Conservation (phyloP, 2,888 invertebrate genomes). For the Stenodera caucasica region DNA sequence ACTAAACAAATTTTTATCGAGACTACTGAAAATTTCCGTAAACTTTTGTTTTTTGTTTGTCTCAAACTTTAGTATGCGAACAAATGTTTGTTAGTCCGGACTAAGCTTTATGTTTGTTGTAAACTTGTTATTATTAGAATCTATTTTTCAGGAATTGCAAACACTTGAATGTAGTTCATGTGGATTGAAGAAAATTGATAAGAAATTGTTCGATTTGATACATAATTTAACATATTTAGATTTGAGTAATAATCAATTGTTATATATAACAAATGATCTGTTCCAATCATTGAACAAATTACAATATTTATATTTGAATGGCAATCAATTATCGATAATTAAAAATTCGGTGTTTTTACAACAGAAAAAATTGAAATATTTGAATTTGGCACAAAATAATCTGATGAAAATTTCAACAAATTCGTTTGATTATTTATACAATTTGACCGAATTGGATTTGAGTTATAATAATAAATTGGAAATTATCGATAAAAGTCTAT, state of each 20-base stretch:
- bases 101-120: no score
- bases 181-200: conserved; percentile 65
- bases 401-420: conserved; percentile 69
- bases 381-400: conserved; percentile 70
- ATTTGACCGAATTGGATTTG: conserved; percentile 70
- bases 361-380: conserved; percentile 59
- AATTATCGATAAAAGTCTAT: conserved; percentile 57
- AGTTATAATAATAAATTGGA: conserved; percentile 70
- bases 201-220: conserved; percentile 73
- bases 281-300: conserved; percentile 67
- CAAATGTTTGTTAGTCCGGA: no score
- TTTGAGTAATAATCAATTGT: conserved; percentile 74
- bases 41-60: no score
- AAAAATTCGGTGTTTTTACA: conserved; percentile 67
- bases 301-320: conserved; percentile 67
- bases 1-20: no score
- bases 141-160: conserved; percentile 63
- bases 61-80: no score
- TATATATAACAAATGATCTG: conserved; percentile 68
- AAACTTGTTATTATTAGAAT: no score
- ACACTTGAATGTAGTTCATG: conserved; percentile 74
- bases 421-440: conserved; percentile 71
- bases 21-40: no score
- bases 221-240: conserved; percentile 72
- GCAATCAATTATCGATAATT: conserved; percentile 72